phyloP scores from a whole-genome alignment of 2,797 vertebrate species.

The Tamandua tetradactyla region DNA sequence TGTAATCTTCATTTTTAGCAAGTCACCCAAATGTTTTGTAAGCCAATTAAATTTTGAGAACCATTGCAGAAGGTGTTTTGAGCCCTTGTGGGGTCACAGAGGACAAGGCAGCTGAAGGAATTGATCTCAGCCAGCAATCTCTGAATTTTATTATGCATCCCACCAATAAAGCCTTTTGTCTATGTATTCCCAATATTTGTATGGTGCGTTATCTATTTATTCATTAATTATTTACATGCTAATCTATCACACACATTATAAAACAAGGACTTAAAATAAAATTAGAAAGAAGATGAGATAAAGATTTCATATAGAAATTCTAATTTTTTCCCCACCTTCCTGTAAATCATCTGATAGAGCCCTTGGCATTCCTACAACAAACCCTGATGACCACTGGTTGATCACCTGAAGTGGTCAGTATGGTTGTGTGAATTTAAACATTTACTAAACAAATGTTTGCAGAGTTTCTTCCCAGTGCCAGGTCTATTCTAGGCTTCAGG shows the following conservation, averaged over 20 bases:
- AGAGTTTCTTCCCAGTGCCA: not conserved
- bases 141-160: not conserved
- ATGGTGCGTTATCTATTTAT: not conserved
- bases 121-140: not conserved
- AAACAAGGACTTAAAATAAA: not conserved
- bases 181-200: not conserved
- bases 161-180: not conserved
- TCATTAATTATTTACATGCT: constrained; percentile 14
- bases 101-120: not conserved
- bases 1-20: not conserved
- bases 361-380: not conserved
- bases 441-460: not conserved
- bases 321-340: not conserved
- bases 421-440: not conserved
- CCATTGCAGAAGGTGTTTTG: not conserved
- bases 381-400: not conserved
- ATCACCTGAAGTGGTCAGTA: not conserved
- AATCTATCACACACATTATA: not conserved
- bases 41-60: not conserved
- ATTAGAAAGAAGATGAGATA: not conserved
- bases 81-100: not conserved
- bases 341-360: not conserved
- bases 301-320: not conserved
- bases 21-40: not conserved
- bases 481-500: not conserved